Base-by-base conservation (phyloP, 1,140 invertebrate species). In the Cotesia glomerata region DNA sequence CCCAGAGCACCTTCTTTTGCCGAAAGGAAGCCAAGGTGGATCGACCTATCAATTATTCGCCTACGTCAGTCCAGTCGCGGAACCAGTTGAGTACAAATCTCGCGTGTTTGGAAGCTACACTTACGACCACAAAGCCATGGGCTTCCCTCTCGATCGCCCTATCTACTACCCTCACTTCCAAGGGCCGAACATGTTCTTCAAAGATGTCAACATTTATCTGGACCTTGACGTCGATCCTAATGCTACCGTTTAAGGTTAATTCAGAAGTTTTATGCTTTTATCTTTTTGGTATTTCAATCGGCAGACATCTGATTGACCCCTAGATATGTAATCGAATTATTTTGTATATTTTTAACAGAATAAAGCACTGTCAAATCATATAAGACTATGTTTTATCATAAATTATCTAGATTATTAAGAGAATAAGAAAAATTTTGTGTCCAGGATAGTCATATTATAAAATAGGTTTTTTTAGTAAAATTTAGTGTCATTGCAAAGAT, bases 111-210 rank as follows among this genome's bases (percentile, higher is more conserved):
- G 83, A 76, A 9, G 75, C 8, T 77, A 79, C 32, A 11, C 68
- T 4, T 56, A 81, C 16, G 75, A 80, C 77, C 78, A 83, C 64
- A 82, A 88, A 62, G 87, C 90, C 52, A 89, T 91, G 77, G 91
- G 91, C 11, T 93, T 89, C 86, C 92, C 92, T 26, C 90, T 93
- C 76, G 92, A 93, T 79, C 88, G 91, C 67, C 89, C 89, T 18
- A 87, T 91, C 66, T 80, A 88, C 68, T 87, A 87, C 58, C 80
- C 84, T 73, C 88, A 87, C 81, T 91, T 90, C 84, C 82, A 88
- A 72, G 88, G 91, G 64, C 87, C 89, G 3, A 93, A 93, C 82
- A 90, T 92, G 82, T 90, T 88, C 85, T 90, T 90, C 79, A 85
- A 91, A 73, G 91, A 92, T 73, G 87, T 93, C 26, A 81, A 83